These are phyloP conservation scores for Melanaphis sacchari DNA, from an alignment of 1,140 invertebrate genomes.

Conservation along the genomic window DNA sequence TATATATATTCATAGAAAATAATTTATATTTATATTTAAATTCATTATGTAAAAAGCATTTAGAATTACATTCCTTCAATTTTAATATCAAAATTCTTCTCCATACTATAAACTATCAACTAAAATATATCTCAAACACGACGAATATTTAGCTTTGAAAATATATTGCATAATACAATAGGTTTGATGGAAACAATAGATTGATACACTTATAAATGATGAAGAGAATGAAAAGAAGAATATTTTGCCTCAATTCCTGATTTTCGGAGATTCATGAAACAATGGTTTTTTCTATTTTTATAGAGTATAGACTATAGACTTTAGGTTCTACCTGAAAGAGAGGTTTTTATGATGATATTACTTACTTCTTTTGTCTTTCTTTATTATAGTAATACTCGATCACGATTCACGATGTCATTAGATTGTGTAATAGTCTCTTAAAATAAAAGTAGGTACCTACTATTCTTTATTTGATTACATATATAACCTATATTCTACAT, in stretches of 20 bases:
- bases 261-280: not conserved
- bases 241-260: not conserved
- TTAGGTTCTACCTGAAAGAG: not conserved
- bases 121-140: not conserved
- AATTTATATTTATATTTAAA: not conserved
- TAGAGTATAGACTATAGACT: not conserved
- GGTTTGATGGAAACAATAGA: not conserved
- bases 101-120: not conserved
- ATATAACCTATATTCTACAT: not conserved
- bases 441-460: not conserved
- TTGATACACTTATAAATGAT: not conserved
- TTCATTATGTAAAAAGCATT: not conserved
- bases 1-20: not conserved
- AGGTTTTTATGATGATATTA: slow-evolving; percentile 18
- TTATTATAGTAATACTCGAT: not conserved
- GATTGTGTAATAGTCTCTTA: not conserved
- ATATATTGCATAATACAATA: not conserved
- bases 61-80: not conserved
- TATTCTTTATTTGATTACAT: not conserved
- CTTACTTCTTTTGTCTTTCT: not conserved
- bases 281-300: slow-evolving; percentile 21
- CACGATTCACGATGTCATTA: not conserved
- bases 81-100: not conserved
- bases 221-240: not conserved
- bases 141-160: not conserved